Evolutionary conservation across 2,888 invertebrate genomes (phyloP).

Genomic region (Synanthedon andrenaeformis): DNA sequence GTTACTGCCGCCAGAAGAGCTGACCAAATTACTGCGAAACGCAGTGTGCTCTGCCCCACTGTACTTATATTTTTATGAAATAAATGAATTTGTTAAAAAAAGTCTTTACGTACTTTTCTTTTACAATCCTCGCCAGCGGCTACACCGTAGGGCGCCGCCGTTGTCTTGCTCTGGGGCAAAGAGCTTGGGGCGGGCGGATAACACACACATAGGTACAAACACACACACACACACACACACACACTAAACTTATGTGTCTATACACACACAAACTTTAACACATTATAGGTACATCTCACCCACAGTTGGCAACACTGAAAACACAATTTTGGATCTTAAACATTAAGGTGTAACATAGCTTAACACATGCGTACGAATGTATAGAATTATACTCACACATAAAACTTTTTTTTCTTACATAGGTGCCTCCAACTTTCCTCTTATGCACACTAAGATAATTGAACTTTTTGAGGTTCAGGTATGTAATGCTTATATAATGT

Average conservation of each 20-base stretch:
- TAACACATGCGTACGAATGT: no score
- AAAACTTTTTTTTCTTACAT: no score
- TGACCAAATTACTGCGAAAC: no score
- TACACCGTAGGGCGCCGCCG: constrained; percentile 39
- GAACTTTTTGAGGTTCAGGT: no score
- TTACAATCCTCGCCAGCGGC: constrained; percentile 26
- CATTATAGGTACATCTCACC: neutral
- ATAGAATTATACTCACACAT: no score
- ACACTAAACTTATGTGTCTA: constrained; percentile 9
- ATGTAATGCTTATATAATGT: no score
- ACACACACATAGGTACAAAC: constrained; percentile 12
- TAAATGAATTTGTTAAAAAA: constrained; percentile 4
- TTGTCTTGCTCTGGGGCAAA: constrained; percentile 11
- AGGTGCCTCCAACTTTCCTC: no score
- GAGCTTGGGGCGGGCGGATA: constrained; percentile 52
- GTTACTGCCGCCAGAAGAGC: no score
- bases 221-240: constrained; percentile 9
- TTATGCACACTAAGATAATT: no score
- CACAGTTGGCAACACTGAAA: neutral
- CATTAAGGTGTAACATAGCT: no score
- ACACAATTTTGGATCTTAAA: no score
- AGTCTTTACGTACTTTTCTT: constrained; percentile 20
- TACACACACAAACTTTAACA: constrained; percentile 5
- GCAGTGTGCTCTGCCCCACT: no score
- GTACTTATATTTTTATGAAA: neutral